A percentile compares a stretch with the other conserved stretches of the same genome.
Conservation (phyloP, 1,140 invertebrate genomes). For the Coenobita brevimanus region DNA sequence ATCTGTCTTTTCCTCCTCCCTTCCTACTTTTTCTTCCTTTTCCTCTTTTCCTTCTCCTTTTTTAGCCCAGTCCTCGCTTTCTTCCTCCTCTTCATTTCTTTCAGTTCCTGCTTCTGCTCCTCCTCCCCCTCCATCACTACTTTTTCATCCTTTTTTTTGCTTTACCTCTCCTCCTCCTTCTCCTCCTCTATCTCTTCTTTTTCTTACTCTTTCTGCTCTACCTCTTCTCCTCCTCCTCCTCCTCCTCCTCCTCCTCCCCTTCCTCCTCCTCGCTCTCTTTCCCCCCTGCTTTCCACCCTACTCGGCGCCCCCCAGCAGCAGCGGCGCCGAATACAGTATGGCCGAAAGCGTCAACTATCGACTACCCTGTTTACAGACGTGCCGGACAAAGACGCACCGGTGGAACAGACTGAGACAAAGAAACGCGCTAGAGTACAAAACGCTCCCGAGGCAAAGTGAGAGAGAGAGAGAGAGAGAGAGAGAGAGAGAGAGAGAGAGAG, state of each 20-base stretch:
- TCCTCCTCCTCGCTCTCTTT: not conserved
- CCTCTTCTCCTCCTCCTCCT: too few relatives aligned
- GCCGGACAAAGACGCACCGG: too few relatives aligned
- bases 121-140: too few relatives aligned
- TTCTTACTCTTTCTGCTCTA: too few relatives aligned
- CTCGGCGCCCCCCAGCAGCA: not conserved
- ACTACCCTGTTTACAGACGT: too few relatives aligned
- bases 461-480: constrained; percentile 4
- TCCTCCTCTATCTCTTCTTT: not conserved
- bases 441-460: too few relatives aligned
- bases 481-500: constrained; percentile 45
- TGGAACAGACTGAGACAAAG: not conserved
- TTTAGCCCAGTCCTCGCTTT: too few relatives aligned
- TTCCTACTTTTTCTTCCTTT: too few relatives aligned
- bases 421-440: not conserved
- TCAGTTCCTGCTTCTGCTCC: too few relatives aligned
- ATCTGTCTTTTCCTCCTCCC: too few relatives aligned
- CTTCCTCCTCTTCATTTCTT: too few relatives aligned
- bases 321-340: not conserved
- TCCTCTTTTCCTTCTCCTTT: too few relatives aligned
- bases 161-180: constrained; percentile 7
- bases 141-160: not conserved
- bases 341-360: not conserved
- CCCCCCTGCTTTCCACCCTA: not conserved
- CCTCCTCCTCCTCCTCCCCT: not conserved